phyloP scores from a whole-genome alignment of 2,113 vertebrate genomes.

The Pollachius pollachius region DNA sequence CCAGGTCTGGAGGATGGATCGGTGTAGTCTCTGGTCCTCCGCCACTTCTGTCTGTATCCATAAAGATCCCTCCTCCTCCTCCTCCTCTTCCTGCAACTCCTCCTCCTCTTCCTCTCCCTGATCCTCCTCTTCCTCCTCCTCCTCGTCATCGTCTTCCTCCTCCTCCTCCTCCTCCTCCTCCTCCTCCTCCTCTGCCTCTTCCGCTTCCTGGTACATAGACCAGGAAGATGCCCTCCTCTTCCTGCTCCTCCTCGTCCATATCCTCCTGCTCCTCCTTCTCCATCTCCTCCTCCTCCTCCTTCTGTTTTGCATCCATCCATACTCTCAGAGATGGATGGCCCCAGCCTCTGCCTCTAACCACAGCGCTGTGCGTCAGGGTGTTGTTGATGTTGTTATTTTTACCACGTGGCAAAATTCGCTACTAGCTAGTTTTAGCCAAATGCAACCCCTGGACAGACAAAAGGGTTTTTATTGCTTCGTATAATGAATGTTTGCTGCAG shows the following conservation, averaged over 20 bases:
- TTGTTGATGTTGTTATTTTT: too few relatives aligned
- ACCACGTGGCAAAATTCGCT: too few relatives aligned
- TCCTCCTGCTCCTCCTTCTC: background rate
- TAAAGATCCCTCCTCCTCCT: conserved; percentile 1
- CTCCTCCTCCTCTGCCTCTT: background rate
- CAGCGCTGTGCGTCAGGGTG: background rate
- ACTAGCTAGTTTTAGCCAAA: too few relatives aligned
- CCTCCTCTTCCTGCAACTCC: conserved; percentile 11
- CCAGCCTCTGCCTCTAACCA: background rate
- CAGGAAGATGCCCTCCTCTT: too few relatives aligned
- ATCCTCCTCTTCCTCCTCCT: background rate
- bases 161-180: background rate
- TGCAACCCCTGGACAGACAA: too few relatives aligned
- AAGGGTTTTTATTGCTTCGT: too few relatives aligned
- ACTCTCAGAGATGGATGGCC: conserved; percentile 2
- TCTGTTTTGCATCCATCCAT: background rate
- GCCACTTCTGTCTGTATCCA: conserved; percentile 22
- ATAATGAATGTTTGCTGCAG: background rate
- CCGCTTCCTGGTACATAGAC: too few relatives aligned
- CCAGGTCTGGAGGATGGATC: conserved; percentile 20
- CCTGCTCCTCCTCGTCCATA: background rate
- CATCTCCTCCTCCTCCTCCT: background rate
- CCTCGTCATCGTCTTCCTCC: background rate
- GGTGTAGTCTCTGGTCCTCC: conserved; percentile 8
- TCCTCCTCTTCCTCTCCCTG: background rate